A percentile compares a stretch with the other conserved stretches of the same genome.
Evolutionary conservation across 1,140 invertebrate genomes (phyloP).

Genomic region (Aphis gossypii): DNA sequence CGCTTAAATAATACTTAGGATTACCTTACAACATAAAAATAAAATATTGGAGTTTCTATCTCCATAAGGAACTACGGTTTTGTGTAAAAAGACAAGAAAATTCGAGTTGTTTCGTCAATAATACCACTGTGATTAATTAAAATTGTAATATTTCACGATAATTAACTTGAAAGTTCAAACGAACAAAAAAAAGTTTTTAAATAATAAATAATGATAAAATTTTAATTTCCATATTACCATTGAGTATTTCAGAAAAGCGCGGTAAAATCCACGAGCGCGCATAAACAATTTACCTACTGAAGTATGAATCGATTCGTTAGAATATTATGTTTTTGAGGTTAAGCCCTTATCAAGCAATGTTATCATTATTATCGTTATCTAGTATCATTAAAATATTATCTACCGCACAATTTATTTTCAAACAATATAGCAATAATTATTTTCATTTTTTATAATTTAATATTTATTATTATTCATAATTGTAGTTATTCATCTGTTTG

Average conservation of each 20-base stretch:
- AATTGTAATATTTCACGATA: neutral
- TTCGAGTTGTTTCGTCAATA: neutral
- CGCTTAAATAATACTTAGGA: neutral
- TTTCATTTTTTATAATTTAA: neutral
- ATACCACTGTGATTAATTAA: neutral
- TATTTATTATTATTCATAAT: no score
- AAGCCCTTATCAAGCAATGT: neutral
- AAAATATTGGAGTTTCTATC: neutral
- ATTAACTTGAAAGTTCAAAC: neutral
- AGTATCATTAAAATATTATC: neutral
- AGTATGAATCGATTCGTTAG: neutral
- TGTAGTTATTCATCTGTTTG: neutral
- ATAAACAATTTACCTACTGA: slow-evolving; percentile 53
- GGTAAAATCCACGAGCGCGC: slow-evolving; percentile 14
- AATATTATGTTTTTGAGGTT: neutral
- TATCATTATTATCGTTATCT: neutral
- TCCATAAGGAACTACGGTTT: neutral
- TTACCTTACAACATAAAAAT: accelerated
- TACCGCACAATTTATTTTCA: slow-evolving; percentile 3
- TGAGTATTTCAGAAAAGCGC: slow-evolving; percentile 45
- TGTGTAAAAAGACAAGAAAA: neutral
- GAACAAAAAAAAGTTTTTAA: neutral
- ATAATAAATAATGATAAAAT: neutral
- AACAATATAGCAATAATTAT: neutral
- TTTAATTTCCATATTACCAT: neutral